Conservation (phyloP, 2,113 vertebrate species). For the Struthidea cinerea region DNA sequence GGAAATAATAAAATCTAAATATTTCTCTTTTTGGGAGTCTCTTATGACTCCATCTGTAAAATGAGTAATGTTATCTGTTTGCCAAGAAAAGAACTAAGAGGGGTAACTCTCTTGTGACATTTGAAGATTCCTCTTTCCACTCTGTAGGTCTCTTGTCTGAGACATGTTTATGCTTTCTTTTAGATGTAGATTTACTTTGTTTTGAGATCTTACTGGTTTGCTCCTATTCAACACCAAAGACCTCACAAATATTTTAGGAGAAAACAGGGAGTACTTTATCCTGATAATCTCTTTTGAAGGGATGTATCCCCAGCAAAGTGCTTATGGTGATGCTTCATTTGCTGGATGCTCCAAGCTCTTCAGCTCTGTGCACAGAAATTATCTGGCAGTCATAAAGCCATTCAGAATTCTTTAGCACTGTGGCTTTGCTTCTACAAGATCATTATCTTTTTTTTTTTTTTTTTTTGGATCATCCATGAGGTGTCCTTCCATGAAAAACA, state of each 20-base stretch:
- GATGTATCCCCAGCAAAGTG: background rate
- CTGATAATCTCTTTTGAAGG: background rate
- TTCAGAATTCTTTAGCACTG: background rate
- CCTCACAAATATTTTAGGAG: background rate
- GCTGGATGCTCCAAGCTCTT: background rate
- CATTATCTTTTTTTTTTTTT: background rate
- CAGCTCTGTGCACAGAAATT: background rate
- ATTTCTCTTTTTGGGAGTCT: background rate
- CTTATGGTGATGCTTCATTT: background rate
- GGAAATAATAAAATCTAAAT: conserved; percentile 7
- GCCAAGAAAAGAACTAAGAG: background rate
- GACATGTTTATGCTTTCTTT: background rate
- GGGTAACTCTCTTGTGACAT: background rate
- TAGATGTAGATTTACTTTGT: background rate
- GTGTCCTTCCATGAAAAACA: background rate
- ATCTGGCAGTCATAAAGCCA: background rate
- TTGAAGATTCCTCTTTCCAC: background rate
- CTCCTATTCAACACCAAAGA: background rate
- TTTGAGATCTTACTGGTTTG: background rate
- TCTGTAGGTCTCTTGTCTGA: background rate
- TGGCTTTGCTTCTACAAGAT: background rate
- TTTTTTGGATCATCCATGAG: background rate
- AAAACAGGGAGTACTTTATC: background rate
- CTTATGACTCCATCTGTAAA: background rate
- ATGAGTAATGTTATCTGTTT: background rate